Evolutionary conservation across 2,888 invertebrate genomes (phyloP), one percentile per base, ranked within the genome.

Genomic region (Torymus texanus): DNA sequence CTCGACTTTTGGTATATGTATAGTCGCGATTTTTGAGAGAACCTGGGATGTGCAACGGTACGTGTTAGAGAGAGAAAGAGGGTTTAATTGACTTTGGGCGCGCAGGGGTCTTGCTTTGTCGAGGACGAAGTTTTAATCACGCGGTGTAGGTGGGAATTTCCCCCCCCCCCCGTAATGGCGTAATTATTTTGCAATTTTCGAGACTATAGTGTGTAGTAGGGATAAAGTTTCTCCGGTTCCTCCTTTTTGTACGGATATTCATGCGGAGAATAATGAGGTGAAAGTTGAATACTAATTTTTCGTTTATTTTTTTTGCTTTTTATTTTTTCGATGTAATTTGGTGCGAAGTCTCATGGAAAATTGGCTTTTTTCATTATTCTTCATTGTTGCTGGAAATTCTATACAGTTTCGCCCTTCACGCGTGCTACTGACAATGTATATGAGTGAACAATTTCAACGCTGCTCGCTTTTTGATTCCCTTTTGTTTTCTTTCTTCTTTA

Each of bases 51-150:
- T 41, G 41, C 41, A 41, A 1, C 8, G 41, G 41, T 8, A 41
- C 41, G 41, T 29, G 29, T 41, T 41, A 41, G 41, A 41, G 41
- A 41, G 41, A 41, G 41, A 41, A 8, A 41, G 41, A 41, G 12
- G 53, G 53, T 11, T 66, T 71, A 58, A 78, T 78, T 65, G 53
- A 75, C 50, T 63, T 51, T 75, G 16, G 16, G 12, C 10, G 50
- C 24, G 5, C 1, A 8, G 41, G 0, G 8, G 41, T 41, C 16
- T 72, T 72, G 21, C 72, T 62, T 62, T 55, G 41, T 24, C 62
- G 24, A 24, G 53, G 41, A 41, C 21, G 16, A 16, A 24, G 29
- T 16, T 63, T 73, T 63, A 63, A 55, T 55, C 29, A 14, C 55
- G 29, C 55, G 53, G 21, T 75, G 13, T 29, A 56, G 41, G 41